Evolutionary conservation across 2,888 invertebrate genomes (phyloP).

Genomic region (Melitaea athalia): DNA sequence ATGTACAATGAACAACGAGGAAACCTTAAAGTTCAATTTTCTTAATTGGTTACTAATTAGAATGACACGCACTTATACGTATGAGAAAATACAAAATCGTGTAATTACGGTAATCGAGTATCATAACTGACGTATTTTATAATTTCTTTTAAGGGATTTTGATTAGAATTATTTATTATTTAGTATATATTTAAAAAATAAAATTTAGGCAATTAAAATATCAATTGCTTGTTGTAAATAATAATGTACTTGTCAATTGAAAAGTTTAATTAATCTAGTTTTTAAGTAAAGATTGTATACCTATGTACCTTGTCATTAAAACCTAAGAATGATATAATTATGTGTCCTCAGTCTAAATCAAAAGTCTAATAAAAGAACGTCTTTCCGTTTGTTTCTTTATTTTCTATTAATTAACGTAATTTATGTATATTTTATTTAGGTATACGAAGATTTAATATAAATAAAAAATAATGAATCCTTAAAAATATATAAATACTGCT

Average conservation of each 20-base stretch:
- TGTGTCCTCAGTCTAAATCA: neutral
- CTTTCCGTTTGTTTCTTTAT: no score
- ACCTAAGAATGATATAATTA: neutral
- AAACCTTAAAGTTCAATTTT: no score
- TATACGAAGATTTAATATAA: no score
- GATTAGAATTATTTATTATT: neutral
- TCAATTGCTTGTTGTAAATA: constrained; percentile 7
- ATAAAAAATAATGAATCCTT: no score
- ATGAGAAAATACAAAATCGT: neutral
- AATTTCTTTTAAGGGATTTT: constrained; percentile 7
- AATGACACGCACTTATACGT: neutral
- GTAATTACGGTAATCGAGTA: constrained; percentile 8
- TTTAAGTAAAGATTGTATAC: neutral
- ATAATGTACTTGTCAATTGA: constrained; percentile 7
- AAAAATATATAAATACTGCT: no score
- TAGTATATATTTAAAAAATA: neutral
- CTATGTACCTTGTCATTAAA: neutral
- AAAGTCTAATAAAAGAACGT: no score
- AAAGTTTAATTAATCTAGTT: constrained; percentile 5
- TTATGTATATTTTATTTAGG: no score
- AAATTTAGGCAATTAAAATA: neutral
- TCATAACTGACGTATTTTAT: neutral
- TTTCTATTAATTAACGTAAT: no score
- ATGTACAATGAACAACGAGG: no score
- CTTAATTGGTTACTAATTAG: no score